Conservation (phyloP, 2,797 vertebrate genomes). For the Thaleichthys pacificus region DNA sequence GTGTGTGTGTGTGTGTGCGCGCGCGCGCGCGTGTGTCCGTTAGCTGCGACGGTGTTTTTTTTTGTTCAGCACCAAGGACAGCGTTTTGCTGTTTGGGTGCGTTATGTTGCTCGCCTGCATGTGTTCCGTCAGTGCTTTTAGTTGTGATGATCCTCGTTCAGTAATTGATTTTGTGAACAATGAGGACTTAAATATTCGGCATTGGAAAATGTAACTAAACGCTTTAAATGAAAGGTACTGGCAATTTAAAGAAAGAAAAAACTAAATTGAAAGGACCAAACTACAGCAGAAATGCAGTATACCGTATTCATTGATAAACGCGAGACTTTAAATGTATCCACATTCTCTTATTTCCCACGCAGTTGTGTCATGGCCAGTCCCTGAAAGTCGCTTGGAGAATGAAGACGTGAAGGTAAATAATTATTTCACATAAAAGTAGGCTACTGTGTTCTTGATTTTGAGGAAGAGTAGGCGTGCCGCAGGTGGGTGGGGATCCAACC, state of each 20-base stretch:
- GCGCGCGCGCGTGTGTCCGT: too few relatives aligned
- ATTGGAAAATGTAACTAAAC: too few relatives aligned
- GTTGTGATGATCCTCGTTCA: too few relatives aligned
- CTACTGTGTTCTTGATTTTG: neutral
- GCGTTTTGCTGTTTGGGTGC: constrained; percentile 25
- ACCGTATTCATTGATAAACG: neutral
- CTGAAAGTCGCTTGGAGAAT: constrained; percentile 68
- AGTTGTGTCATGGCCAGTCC: constrained; percentile 74
- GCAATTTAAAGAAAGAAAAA: too few relatives aligned
- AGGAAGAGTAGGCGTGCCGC: neutral
- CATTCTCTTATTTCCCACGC: constrained; percentile 9
- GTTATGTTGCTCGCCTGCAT: too few relatives aligned
- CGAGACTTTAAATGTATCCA: neutral
- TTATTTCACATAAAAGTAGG: neutral
- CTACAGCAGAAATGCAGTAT: neutral
- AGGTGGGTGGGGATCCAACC: too few relatives aligned
- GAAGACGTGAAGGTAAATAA: constrained; percentile 72
- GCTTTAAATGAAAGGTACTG: too few relatives aligned
- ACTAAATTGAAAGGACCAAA: too few relatives aligned
- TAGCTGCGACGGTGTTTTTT: constrained; percentile 3
- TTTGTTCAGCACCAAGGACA: constrained; percentile 74
- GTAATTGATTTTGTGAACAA: too few relatives aligned
- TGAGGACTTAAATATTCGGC: too few relatives aligned
- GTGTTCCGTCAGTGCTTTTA: too few relatives aligned
- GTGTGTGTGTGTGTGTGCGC: too few relatives aligned